Evolutionary conservation across 92 coral and sea anemone species (phyloP).

Genomic region (Montipora capitata): DNA sequence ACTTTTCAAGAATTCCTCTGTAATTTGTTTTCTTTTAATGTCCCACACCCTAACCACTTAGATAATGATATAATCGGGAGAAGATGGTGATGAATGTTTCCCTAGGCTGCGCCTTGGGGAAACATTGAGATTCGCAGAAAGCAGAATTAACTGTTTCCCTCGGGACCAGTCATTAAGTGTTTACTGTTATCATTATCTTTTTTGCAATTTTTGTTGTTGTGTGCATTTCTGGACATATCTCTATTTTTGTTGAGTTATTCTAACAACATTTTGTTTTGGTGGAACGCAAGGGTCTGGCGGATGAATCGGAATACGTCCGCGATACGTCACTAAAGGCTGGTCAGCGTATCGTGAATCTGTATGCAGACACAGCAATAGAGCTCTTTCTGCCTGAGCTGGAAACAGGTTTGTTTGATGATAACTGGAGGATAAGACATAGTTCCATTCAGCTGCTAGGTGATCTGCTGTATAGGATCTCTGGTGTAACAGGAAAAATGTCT

Average conservation of each 20-base stretch:
- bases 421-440: conserved; percentile 98
- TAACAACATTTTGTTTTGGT: not conserved
- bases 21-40: no score
- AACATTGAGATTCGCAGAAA: no score
- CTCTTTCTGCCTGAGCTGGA: conserved; percentile 96
- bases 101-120: no score
- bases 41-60: no score
- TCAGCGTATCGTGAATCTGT: conserved; percentile 93
- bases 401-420: conserved; percentile 96
- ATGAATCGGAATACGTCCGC: conserved; percentile 97
- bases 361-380: conserved; percentile 95
- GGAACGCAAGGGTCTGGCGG: conserved; percentile 89
- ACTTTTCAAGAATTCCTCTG: no score
- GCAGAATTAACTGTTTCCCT: no score
- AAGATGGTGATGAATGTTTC: no score
- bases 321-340: conserved; percentile 98
- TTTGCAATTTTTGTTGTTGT: no score
- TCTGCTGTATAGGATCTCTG: conserved; percentile 92
- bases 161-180: no score
- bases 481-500: conserved; percentile 99
- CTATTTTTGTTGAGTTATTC: not conserved
- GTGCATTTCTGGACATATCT: no score
- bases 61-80: no score
- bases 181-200: no score
- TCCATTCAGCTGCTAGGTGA: conserved; percentile 96